phyloP scores from a whole-genome alignment of 2,113 vertebrate genomes.

The Balaenoptera acutorostrata region DNA sequence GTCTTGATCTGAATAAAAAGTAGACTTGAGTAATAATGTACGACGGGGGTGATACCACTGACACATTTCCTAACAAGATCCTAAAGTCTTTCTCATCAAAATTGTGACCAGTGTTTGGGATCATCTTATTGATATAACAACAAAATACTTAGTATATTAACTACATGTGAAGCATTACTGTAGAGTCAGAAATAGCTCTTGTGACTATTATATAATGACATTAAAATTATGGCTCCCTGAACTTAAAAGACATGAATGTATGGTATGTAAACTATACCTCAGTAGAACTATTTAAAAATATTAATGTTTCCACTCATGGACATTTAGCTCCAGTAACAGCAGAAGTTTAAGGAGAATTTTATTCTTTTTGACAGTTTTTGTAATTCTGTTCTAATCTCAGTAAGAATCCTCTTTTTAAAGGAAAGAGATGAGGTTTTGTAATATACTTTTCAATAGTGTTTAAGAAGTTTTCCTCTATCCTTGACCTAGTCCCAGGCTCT shows the following conservation, averaged over 20 bases:
- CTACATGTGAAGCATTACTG: neutral
- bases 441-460: neutral
- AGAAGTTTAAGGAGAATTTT: neutral
- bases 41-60: neutral
- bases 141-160: neutral
- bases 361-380: neutral
- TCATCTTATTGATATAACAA: neutral
- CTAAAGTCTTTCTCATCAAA: constrained; percentile 4
- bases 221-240: neutral
- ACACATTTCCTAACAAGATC: neutral
- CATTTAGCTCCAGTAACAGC: neutral
- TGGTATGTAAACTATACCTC: neutral
- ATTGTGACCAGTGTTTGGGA: neutral
- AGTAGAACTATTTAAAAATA: neutral
- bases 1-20: neutral
- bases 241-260: neutral
- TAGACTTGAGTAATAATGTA: neutral
- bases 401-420: neutral
- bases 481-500: neutral
- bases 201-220: neutral
- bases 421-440: neutral
- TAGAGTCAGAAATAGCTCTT: neutral
- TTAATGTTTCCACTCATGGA: neutral
- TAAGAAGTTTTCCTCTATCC: neutral
- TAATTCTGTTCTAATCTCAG: neutral